phyloP scores from a whole-genome alignment of 2,113 vertebrate species.

The Neomonachus schauinslandi region DNA sequence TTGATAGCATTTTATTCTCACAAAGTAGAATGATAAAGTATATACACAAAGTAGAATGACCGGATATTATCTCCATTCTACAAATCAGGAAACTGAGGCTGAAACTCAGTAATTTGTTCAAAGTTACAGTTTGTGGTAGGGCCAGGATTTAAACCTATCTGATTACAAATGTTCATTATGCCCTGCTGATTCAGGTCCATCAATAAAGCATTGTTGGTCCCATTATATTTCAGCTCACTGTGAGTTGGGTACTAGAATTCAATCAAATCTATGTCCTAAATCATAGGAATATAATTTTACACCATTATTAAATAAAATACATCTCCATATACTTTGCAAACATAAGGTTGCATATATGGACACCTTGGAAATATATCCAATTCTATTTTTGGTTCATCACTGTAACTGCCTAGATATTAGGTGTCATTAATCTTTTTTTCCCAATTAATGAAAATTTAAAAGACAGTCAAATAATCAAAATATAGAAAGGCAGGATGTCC shows the following conservation, averaged over 20 bases:
- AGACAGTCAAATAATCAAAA: constrained; percentile 23
- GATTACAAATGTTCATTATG: background rate
- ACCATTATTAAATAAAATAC: background rate
- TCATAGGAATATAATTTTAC: background rate
- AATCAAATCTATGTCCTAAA: background rate
- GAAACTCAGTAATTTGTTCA: background rate
- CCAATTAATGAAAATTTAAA: background rate
- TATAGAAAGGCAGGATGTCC: background rate
- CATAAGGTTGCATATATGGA: background rate
- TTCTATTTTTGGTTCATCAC: background rate
- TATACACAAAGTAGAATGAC: background rate
- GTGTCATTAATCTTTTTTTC: background rate
- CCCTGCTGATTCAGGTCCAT: background rate
- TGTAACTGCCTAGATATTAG: background rate
- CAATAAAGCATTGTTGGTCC: background rate
- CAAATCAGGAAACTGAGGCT: background rate
- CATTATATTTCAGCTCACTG: background rate
- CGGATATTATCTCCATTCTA: background rate
- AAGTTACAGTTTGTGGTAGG: background rate
- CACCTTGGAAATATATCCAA: background rate
- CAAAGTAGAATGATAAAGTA: background rate
- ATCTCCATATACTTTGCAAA: background rate
- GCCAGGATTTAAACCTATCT: background rate
- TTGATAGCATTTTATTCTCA: background rate
- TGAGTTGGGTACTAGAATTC: background rate